Evolutionary conservation across 2,113 vertebrate genomes (phyloP).

Genomic region (Dasyornis broadbenti): DNA sequence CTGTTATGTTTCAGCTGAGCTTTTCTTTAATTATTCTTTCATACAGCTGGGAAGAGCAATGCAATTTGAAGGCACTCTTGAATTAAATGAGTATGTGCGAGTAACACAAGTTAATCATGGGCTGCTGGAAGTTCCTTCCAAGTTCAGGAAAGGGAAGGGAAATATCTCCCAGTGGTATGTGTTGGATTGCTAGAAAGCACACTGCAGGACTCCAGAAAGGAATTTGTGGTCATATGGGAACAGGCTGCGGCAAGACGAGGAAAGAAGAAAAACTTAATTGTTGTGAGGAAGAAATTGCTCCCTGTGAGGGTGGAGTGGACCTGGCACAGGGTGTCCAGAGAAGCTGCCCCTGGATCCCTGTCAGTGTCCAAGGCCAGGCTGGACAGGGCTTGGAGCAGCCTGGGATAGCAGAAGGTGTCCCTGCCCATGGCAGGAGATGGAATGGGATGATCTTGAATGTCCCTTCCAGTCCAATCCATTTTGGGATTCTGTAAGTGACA

Average conservation of each 20-base stretch:
- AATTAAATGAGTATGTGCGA: not conserved
- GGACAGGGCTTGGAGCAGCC: accelerated
- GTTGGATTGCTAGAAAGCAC: not conserved
- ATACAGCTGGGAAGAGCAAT: not conserved
- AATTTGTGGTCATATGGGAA: not conserved
- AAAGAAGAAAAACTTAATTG: not conserved
- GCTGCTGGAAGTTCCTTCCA: not conserved
- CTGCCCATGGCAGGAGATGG: not conserved
- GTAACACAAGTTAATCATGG: not conserved
- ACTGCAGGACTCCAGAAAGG: not conserved
- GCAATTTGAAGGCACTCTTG: not conserved
- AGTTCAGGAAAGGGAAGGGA: not conserved
- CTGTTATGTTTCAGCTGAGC: not conserved
- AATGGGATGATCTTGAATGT: accelerated
- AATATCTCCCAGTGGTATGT: not conserved
- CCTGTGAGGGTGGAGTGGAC: accelerated
- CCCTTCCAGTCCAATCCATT: not conserved
- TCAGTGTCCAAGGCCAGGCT: not conserved
- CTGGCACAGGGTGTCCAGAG: not conserved
- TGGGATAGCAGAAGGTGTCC: not conserved
- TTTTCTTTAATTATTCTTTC: not conserved
- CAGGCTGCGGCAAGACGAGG: not conserved
- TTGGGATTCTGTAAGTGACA: not conserved
- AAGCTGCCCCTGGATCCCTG: not conserved
- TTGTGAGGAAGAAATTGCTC: accelerated